Base-by-base conservation (phyloP, 2,888 invertebrate genomes). In the Nowickia ferox region DNA sequence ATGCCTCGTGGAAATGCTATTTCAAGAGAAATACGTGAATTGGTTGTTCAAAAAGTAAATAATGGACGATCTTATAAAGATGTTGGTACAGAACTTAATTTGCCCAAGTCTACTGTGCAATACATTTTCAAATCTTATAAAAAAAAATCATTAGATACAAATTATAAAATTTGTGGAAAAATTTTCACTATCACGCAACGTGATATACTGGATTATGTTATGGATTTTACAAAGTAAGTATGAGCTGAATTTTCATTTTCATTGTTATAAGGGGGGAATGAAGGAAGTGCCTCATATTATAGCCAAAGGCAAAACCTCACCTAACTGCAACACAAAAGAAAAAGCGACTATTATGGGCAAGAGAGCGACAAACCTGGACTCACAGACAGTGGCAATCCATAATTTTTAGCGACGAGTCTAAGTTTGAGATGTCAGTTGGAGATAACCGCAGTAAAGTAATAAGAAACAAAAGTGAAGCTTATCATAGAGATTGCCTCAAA, bases 331-430 rank as follows among this genome's bases (percentile, higher is more conserved):
- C 8, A n/a, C 51, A 63, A 63, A 61, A 53, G 15, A 40, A 40
- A 51, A 75, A 63, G 38, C 11, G 63, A 9, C 15, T 63, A 6
- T 15, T 46, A 44, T 71, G 57, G 63, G 61, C 42, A 22, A 75
- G 15, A 22, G 19, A 42, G 22, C 9, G 42, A 22, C 48, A 19
- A 40, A 5, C 13, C 8, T 51, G 48, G 61, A 51, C 48, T 6
- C 71, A 71, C 22, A 42, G 55, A 13, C 61, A 74, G 4, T 74
- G 63, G 51, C 1, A 51, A 4, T 44, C 53, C n/a, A 53, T 44
- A 9, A 75, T 65, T 65, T 65, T 65, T 65, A 75, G 65, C n/a
- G 30, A 65, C 15, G 65, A 63, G 13, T 75, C 63, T 5, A 53
- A 22, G 8, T 75, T 65, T 61, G 63, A 74, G 15, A 13, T 74